phyloP scores from a whole-genome alignment of 2,888 invertebrate species.

The Pocota personata region DNA sequence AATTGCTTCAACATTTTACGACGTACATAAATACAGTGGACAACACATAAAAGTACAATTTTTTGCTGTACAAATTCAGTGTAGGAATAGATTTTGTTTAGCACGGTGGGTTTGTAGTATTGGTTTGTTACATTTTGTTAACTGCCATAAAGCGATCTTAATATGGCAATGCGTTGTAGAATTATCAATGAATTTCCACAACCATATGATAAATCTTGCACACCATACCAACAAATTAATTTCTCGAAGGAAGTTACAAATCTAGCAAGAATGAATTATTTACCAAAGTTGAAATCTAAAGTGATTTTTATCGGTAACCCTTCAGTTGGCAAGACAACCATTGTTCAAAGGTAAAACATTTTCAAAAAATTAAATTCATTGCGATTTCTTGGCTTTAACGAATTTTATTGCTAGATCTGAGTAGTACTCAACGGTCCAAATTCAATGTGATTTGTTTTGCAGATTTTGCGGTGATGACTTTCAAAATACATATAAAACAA shows the following conservation, averaged over 20 bases:
- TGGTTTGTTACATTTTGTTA: not conserved
- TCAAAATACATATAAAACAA: conserved; percentile 90
- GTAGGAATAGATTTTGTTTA: conserved; percentile 33
- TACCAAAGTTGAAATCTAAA: conserved; percentile 85
- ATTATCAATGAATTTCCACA: conserved; percentile 84
- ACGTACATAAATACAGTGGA: too few species aligned
- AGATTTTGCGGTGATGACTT: conserved; percentile 85
- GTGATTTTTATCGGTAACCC: conserved; percentile 90
- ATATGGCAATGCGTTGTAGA: conserved; percentile 74
- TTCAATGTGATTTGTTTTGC: conserved; percentile 4
- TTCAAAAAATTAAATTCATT: too few species aligned
- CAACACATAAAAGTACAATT: too few species aligned
- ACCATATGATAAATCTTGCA: conserved; percentile 84
- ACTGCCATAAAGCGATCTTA: conserved; percentile 14
- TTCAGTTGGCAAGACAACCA: conserved; percentile 89
- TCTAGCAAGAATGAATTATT: conserved; percentile 73
- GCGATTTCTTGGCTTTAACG: not conserved
- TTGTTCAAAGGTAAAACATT: conserved; percentile 87
- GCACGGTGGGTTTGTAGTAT: conserved; percentile 19
- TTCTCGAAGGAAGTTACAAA: conserved; percentile 82
- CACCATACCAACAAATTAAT: conserved; percentile 85
- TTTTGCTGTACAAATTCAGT: too few species aligned
- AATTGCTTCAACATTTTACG: too few species aligned
- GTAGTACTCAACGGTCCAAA: too few species aligned
- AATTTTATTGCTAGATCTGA: not conserved